Evolutionary conservation across 2,113 vertebrate genomes (phyloP), one percentile per base, ranked within the genome.

Genomic region (Tiliqua scincoides): DNA sequence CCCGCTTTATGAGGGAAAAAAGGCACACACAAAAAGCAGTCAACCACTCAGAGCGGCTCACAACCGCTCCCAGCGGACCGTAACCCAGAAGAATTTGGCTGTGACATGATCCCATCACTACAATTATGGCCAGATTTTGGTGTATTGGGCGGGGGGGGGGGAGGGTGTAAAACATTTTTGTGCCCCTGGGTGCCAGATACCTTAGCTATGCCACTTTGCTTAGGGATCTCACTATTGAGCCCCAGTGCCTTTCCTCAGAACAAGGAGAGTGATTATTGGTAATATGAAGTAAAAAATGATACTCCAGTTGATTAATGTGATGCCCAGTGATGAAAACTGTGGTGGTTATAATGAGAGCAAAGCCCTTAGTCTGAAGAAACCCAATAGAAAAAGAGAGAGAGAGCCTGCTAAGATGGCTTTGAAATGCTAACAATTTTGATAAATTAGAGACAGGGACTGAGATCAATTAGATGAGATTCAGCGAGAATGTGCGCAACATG

Each of bases 381-480:
- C 43, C 57, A 32, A 8, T 9, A 23, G 68, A 72, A 52, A 61
- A 15, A 37, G 30, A 8, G 17, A 57, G 18, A 40, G 62, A 68
- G 7, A 54, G 30, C 23, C 1, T 32, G 32, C 35, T 77, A 40
- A 85, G 21, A 40, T 35, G 57, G 40, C 57, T 27, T 48, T 86
- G 37, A 79, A 71, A 61, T 79, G 20, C 65, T 25, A 21, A 71
- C 52, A 77, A 11, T 67, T 37, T 76, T 85, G 62, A 76, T 77
- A 77, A 77, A 85, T 78, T 76, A 78, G 48, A 57, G 52, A 77
- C 62, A 85, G 30, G 83, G 48, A 52, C 54, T 32, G 23, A 30
- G 63, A 85, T 77, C 83, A 78, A 30, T 77, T 73, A 80, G 54
- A 68, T 73, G 37, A 72, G 27, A 67, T 59, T 85, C 83, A 68